Evolutionary conservation across 1,140 invertebrate genomes (phyloP).

Genomic region (Mactra quadrangularis): DNA sequence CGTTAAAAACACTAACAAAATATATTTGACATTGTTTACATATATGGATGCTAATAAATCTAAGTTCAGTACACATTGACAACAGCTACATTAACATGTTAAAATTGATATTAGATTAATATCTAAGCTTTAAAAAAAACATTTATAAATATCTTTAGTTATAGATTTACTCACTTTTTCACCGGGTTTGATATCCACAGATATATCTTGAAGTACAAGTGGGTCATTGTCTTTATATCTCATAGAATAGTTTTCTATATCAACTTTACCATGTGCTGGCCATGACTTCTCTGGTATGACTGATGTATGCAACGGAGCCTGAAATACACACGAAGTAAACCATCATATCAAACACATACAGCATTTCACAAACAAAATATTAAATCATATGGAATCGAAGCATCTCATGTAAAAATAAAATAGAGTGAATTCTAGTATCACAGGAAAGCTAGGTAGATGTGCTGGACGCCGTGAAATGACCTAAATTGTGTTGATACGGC

Average conservation of each 20-base stretch:
- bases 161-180: slow-evolving; percentile 45
- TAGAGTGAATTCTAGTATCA: background rate
- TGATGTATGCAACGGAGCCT: slow-evolving; percentile 29
- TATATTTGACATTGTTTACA: too few species aligned
- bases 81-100: too few species aligned
- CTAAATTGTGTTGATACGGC: too few species aligned
- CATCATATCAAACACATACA: background rate
- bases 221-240: slow-evolving; percentile 20
- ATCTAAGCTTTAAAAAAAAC: too few species aligned
- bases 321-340: background rate
- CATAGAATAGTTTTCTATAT: slow-evolving; percentile 10
- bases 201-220: slow-evolving; percentile 44
- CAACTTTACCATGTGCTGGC: slow-evolving; percentile 22
- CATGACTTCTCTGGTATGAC: background rate
- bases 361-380: background rate
- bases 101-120: too few species aligned
- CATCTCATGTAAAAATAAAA: background rate
- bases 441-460: too few species aligned
- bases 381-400: too few species aligned
- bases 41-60: too few species aligned
- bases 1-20: too few species aligned
- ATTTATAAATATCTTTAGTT: too few species aligned
- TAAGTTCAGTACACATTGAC: too few species aligned
- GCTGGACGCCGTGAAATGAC: too few species aligned
- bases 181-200: slow-evolving; percentile 10